phyloP scores from a whole-genome alignment of 2,888 invertebrate species.

The Melieria omissa region DNA sequence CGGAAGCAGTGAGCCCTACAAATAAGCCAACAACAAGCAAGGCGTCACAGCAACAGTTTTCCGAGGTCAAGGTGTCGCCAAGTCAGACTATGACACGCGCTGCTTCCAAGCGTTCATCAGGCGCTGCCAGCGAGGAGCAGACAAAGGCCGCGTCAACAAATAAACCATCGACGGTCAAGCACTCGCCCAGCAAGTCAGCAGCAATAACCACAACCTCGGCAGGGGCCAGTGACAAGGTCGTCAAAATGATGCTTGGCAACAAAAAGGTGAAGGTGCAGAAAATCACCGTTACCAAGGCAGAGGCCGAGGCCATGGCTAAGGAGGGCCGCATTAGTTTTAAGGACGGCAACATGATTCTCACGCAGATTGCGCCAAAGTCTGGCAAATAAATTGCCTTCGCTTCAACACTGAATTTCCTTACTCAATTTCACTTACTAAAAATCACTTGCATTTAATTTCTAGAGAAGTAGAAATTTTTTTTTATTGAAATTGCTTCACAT shows the following conservation, averaged over 20 bases:
- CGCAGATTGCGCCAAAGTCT: conserved; percentile 5
- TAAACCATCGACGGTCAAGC: neutral
- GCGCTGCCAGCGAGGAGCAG: neutral
- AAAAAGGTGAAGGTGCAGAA: conserved; percentile 75
- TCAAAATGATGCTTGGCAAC: conserved; percentile 71
- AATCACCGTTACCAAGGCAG: conserved; percentile 74
- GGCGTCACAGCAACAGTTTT: neutral
- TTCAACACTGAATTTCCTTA: too few relatives aligned
- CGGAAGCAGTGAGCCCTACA: conserved; percentile 13
- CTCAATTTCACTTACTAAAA: too few relatives aligned
- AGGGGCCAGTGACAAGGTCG: conserved; percentile 28
- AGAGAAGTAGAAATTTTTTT: too few relatives aligned
- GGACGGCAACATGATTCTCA: conserved; percentile 61
- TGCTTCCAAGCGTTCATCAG: neutral
- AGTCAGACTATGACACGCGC: neutral
- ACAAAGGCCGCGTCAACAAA: neutral
- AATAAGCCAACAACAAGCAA: conserved; percentile 1
- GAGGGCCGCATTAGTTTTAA: conserved; percentile 75
- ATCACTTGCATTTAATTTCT: too few relatives aligned
- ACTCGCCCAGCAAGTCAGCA: conserved; percentile 12
- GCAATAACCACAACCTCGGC: neutral
- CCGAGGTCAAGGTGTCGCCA: conserved; percentile 8
- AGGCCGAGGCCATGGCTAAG: conserved; percentile 75
- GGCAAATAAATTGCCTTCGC: too few relatives aligned
- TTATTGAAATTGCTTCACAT: too few relatives aligned